Evolutionary conservation across 2,113 vertebrate species (phyloP), one percentile per base, ranked within the genome.

Genomic region (Hyperoodon ampullatus): DNA sequence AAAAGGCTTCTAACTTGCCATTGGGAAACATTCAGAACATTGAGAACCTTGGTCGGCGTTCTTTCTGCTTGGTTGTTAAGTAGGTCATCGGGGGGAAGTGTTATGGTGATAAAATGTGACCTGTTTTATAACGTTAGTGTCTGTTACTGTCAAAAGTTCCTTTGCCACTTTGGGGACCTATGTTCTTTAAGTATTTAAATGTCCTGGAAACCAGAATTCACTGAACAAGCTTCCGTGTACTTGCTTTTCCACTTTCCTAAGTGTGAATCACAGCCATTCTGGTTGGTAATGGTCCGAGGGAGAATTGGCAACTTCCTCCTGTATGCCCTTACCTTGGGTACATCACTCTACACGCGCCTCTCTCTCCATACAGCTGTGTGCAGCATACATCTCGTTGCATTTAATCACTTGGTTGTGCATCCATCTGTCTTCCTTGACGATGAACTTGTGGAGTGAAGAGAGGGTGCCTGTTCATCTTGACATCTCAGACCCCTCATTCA

Each of bases 61-160:
- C 28, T 42, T 50, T 84, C 78, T 75, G 21, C 87, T 92, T 93
- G 61, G 58, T 15, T 92, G 88, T 93, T 98, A 95, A 98, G 94
- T 82, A 97, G 93, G 93, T 96, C 72, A 96, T 94, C 44, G 70
- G 92, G 88, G 60, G 72, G 77, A 95, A 83, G 68, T 77, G 89
- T 78, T 94, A 86, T 75, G 92, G 97, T 97, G 97, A 96, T 92
- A 98, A 98, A 97, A 93, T 50, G 60, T 60, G 80, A 97, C 96
- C 80, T 97, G 5, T 60, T 97, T 95, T 93, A 86, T 72, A 97
- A 97, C 50, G 80, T 96, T 55, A 96, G 93, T 93, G 74, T 98
- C 85, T 98, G 89, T 98, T 97, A 87, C 91, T 93, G 95, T 97
- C 93, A 96, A 66, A 97, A 93, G 93, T 93, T 96, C 97, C 92